phyloP scores from a whole-genome alignment of 2,888 invertebrate genomes.

The Allacma fusca region DNA sequence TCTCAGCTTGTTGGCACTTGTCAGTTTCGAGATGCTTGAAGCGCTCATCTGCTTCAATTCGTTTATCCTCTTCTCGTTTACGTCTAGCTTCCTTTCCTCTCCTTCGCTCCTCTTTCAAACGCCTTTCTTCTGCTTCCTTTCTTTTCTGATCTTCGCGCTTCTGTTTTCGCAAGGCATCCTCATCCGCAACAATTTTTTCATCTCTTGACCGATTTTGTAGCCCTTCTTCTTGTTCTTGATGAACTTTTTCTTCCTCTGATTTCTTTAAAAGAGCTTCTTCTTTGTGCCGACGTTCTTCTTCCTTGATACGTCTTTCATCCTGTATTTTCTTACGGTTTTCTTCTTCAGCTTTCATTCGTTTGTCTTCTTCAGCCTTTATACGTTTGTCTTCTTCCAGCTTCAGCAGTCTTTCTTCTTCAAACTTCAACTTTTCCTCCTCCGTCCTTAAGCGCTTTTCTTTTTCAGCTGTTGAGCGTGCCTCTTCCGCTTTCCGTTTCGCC shows the following conservation, averaged over 20 bases:
- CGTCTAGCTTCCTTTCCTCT: not conserved
- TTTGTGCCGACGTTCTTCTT: constrained; percentile 14
- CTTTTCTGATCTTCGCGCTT: not conserved
- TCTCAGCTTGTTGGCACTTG: not conserved
- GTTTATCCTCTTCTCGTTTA: not conserved
- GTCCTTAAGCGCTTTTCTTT: not conserved
- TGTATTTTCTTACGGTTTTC: not conserved
- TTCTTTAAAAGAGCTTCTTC: not conserved
- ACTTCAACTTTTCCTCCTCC: not conserved
- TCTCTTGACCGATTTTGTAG: no score
- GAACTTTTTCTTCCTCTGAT: constrained; percentile 16
- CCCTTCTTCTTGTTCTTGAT: not conserved
- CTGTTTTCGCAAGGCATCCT: not conserved
- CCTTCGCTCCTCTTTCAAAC: not conserved
- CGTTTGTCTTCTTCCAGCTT: not conserved
- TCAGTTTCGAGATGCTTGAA: not conserved
- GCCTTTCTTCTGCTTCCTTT: not conserved
- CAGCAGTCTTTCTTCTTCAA: not conserved
- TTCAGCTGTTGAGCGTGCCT: not conserved
- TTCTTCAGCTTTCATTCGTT: not conserved
- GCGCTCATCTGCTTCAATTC: not conserved
- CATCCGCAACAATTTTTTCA: not conserved
- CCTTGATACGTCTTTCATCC: not conserved
- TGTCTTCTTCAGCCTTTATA: not conserved
- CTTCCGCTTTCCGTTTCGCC: not conserved